A percentile compares a stretch with the other conserved stretches of the same genome.
These are phyloP conservation scores for Drosophila varians DNA, from an alignment of 1,140 invertebrate species.

Conservation along the genomic window DNA sequence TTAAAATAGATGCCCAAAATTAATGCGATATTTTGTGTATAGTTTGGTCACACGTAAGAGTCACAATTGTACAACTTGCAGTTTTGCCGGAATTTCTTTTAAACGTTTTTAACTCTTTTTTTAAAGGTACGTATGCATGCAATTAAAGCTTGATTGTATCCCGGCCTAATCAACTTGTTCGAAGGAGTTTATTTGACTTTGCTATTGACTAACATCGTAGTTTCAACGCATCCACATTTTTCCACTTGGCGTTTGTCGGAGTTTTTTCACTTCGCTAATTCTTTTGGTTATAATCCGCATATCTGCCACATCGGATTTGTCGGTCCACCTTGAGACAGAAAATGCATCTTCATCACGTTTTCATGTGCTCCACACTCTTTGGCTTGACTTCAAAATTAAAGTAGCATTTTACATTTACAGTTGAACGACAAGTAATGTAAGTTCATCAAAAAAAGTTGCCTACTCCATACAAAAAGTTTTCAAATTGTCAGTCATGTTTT, in stretches of 20 bases:
- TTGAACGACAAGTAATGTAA: conserved; percentile 13
- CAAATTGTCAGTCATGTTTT: conserved; percentile 64
- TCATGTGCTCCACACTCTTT: conserved; percentile 12
- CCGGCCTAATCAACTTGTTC: background rate
- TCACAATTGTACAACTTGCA: conserved; percentile 35
- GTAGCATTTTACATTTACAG: conserved; percentile 40
- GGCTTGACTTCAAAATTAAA: conserved; percentile 35
- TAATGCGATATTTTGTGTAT: background rate
- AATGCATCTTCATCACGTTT: conserved; percentile 41
- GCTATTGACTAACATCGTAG: conserved; percentile 10
- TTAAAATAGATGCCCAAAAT: background rate
- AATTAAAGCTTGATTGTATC: background rate
- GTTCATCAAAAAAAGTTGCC: background rate
- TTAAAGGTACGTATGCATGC: conserved; percentile 29
- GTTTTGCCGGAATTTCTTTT: conserved; percentile 9
- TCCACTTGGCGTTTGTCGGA: background rate
- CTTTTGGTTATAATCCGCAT: conserved; percentile 7
- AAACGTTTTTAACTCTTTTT: conserved; percentile 4
- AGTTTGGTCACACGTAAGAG: conserved; percentile 17
- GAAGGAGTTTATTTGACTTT: conserved; percentile 8
- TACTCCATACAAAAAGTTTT: conserved; percentile 1
- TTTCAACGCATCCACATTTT: conserved; percentile 2
- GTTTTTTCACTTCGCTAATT: background rate
- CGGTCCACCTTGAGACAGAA: background rate
- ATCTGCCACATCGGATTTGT: conserved; percentile 35